Base-by-base conservation (phyloP, 2,888 invertebrate species). In the Acleris literana region DNA sequence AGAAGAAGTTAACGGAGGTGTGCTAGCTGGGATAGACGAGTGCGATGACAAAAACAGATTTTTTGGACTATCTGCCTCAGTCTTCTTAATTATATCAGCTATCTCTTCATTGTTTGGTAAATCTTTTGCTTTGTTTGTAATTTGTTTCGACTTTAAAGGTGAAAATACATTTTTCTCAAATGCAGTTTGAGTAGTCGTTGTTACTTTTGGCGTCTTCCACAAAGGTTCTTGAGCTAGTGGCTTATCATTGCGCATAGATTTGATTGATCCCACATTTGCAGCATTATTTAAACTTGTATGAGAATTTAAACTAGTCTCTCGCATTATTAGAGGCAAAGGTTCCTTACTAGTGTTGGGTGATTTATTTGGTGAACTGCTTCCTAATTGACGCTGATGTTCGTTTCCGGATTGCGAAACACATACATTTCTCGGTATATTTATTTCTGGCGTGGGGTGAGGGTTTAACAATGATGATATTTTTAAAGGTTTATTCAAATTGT, bases 391-490 rank as follows among this genome's bases (percentile, higher is more conserved):
- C 33, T 48, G 49, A 13, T 20, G 25, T 29, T 59, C 49, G 39
- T 6, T 25, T 22, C 48, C 22, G 39, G 18, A 43, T 73, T 54
- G 65, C 33, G 25, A 51, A n/a, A 54, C 13, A 44, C 29, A 39
- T 68, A 13, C 54, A 51, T 5, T 66, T 69, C 69, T 73, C 71
- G 56, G 72, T 53, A 63, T 79, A 39, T 63, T 17, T 51, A 33
- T 61, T 70, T 79, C 81, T 43, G 85, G 82, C 69, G 83, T 62
- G 69, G 84, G 84, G 63, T 83, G 78, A 53, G 86, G 86, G 74
- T 87, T 87, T 60, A 91, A 74, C 52, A 91, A 74, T 2, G 90
- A 85, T 11, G 91, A 91, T 76, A 91, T 86, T 78, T 81, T 89
- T 70, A 90, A 73, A 7, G 91, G 90, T 4, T 79, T 85, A 64